These are phyloP conservation scores for Troides aeacus DNA, from an alignment of 2,888 invertebrate species.

Conservation along the genomic window DNA sequence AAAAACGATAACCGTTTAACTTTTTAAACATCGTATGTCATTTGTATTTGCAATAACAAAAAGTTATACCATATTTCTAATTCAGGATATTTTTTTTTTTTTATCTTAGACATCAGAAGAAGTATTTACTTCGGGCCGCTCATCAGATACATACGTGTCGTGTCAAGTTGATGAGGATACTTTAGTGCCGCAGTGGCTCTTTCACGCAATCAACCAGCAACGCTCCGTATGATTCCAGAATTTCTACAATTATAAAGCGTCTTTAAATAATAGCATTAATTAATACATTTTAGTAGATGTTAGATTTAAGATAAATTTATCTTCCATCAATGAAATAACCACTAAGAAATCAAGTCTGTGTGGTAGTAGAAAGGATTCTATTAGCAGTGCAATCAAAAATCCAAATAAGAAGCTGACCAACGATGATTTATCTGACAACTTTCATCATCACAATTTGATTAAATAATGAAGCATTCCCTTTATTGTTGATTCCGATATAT, in stretches of 20 bases:
- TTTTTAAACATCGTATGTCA: not conserved
- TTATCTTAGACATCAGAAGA: slow-evolving; percentile 64
- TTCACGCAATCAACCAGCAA: slow-evolving; percentile 61
- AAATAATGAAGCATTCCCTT: no score
- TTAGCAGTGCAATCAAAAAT: no score
- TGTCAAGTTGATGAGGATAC: slow-evolving; percentile 60
- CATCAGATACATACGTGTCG: slow-evolving; percentile 61
- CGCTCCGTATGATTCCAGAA: slow-evolving; percentile 47
- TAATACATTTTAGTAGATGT: no score
- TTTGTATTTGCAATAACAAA: not conserved
- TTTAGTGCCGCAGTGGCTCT: slow-evolving; percentile 68
- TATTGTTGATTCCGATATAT: no score
- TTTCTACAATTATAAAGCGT: not conserved
- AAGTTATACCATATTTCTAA: slow-evolving; percentile 13
- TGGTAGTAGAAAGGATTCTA: no score
- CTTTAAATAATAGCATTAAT: no score
- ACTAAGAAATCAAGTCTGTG: not conserved
- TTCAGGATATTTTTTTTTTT: not conserved
- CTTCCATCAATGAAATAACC: no score
- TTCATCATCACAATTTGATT: no score
- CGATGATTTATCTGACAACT: no score
- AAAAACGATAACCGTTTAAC: not conserved
- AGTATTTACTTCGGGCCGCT: slow-evolving; percentile 60
- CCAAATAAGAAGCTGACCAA: no score
- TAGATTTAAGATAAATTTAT: not conserved